Evolutionary conservation across 2,113 vertebrate species (phyloP).

Genomic region (Riparia riparia): DNA sequence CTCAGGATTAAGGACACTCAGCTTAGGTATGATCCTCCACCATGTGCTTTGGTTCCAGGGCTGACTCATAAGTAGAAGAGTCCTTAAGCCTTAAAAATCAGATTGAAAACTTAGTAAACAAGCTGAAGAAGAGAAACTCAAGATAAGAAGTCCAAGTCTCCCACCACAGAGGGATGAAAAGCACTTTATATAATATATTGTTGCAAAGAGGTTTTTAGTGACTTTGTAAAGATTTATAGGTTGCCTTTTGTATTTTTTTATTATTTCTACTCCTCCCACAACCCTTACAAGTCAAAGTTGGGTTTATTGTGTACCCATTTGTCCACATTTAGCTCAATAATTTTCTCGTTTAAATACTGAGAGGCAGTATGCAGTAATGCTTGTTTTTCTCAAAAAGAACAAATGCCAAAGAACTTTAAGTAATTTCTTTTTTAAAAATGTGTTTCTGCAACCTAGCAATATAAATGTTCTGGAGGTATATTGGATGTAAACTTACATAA

Average conservation of each 20-base stretch:
- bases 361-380: background rate
- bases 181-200: background rate
- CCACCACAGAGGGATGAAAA: background rate
- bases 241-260: background rate
- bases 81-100: conserved; percentile 42
- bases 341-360: background rate
- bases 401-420: conserved; percentile 20
- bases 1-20: conserved; percentile 32
- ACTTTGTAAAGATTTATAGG: background rate
- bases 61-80: background rate
- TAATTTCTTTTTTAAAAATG: conserved; percentile 36
- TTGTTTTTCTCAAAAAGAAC: conserved; percentile 20
- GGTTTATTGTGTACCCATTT: background rate
- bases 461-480: conserved; percentile 41
- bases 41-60: background rate
- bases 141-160: background rate
- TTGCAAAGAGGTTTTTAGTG: background rate
- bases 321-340: background rate
- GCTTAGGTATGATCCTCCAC: background rate
- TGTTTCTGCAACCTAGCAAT: conserved; percentile 32
- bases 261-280: background rate
- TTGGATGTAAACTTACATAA: conserved; percentile 60
- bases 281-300: background rate
- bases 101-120: conserved; percentile 45
- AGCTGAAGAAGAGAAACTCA: background rate